Evolutionary conservation across 1,140 invertebrate genomes (phyloP), one percentile per base, ranked within the genome.

Genomic region (Heliothis virescens): DNA sequence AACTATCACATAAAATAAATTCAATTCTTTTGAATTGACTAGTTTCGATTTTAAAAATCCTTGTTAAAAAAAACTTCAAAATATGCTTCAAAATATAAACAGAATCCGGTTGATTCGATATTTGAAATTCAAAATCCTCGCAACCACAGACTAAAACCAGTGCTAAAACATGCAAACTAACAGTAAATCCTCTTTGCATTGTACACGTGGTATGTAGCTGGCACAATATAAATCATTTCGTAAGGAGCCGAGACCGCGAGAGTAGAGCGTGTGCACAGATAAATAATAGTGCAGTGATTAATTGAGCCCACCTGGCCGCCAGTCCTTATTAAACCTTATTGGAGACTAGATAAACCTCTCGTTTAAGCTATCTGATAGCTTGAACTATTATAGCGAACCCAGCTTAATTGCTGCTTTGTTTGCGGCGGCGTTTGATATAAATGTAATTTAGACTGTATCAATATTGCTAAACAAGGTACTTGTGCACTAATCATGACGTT

Each of bases 281-380:
- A n/a, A n/a, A 65, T 65, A 65, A 65, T 47, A 63, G 62, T 16
- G 34, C 1, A 47, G 34, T 65, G 62, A 65, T 65, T 48, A 65
- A 65, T 65, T 48, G 41, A 48, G 62, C 62, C 62, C 62, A 65
- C 62, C 62, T 65, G 62, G 62, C 41, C 62, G 62, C 62, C 41
- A 18, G 41, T 21, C 15, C 41, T 41, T 41, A 65, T 65, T 65
- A 65, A 12, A 34, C 62, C 62, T 65, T 65, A 65, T 65, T 65
- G 48, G 62, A 65, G 34, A 65, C 34, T 57, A 57, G 55, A 63
- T n/a, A 63, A 10, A 47, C n/a, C n/a, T n/a, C n/a, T n/a, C 41
- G 9, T 48, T 48, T 48, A 21, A 65, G 62, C 62, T 65, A 48
- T 65, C 62, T 48, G 34, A 65, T 48, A 65, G 62, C 41, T 47